Conservation (phyloP, 2,797 vertebrate species). For the Diceros bicornis region DNA sequence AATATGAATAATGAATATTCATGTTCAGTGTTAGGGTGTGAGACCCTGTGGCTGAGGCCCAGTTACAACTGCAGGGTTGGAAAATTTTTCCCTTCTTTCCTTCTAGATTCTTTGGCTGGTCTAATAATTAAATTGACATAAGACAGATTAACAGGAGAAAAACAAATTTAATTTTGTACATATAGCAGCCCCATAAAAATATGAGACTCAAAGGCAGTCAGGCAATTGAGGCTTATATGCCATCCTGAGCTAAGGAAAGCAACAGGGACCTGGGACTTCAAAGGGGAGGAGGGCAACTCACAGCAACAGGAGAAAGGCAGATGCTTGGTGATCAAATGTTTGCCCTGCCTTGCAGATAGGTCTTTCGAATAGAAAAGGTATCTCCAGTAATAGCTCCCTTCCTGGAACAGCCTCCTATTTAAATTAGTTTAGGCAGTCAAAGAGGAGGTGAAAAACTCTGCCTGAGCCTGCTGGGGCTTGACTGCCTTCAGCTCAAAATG, state of each 20-base stretch:
- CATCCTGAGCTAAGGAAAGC: neutral
- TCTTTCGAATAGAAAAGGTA: neutral
- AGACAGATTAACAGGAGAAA: neutral
- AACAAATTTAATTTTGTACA: neutral
- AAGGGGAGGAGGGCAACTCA: neutral
- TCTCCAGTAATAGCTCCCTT: neutral
- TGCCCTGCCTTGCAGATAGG: neutral
- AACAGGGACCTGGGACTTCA: neutral
- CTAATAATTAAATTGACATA: neutral
- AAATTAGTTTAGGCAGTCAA: neutral
- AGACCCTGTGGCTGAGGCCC: neutral
- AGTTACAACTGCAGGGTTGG: neutral
- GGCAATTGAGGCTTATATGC: neutral
- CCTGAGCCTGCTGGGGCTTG: neutral
- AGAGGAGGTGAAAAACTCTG: neutral
- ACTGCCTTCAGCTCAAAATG: neutral
- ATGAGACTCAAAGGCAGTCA: neutral
- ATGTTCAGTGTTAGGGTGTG: neutral
- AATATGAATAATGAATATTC: neutral
- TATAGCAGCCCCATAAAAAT: neutral
- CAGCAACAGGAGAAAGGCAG: neutral
- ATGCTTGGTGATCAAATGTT: too few relatives aligned
- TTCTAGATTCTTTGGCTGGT: neutral
- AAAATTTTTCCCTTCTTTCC: neutral
- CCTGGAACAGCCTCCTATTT: neutral